These are phyloP conservation scores for Lutjanus campechanus DNA, from an alignment of 2,797 vertebrate species.

Conservation along the genomic window DNA sequence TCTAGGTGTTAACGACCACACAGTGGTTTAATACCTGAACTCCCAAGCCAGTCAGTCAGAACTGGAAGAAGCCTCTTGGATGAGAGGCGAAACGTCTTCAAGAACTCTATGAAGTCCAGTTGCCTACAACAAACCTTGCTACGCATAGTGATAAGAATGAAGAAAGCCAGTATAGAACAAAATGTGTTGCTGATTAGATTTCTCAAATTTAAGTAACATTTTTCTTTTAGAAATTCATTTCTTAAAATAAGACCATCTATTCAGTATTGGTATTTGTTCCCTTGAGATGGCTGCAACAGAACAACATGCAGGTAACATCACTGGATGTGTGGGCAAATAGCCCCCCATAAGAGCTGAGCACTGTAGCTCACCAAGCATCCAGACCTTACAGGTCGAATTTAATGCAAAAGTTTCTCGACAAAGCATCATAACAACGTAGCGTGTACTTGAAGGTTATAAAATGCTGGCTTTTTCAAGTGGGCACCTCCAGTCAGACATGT, in stretches of 20 bases:
- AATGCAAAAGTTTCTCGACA: not conserved
- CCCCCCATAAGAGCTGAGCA: not conserved
- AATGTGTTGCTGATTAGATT: not conserved
- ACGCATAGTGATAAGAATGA: not conserved
- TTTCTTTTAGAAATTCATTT: not conserved
- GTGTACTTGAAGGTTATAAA: not conserved
- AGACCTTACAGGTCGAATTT: not conserved
- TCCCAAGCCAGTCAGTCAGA: too few relatives aligned
- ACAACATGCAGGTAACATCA: not conserved
- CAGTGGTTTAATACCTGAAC: too few relatives aligned
- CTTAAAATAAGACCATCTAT: not conserved
- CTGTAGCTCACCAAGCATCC: not conserved
- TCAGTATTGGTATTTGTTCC: not conserved
- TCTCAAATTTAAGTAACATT: not conserved
- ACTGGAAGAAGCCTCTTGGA: too few relatives aligned
- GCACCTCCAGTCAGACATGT: slow-evolving; percentile 7
- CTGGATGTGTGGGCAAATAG: not conserved
- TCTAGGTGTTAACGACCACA: too few relatives aligned
- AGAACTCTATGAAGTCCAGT: too few relatives aligned
- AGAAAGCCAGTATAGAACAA: not conserved
- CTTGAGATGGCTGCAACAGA: not conserved
- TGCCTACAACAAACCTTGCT: too few relatives aligned
- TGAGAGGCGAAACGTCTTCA: too few relatives aligned
- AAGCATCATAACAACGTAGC: not conserved
- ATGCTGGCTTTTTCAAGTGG: not conserved